These are phyloP conservation scores for Corella eumyota DNA, from an alignment of 23 tunicate genomes.

Conservation along the genomic window DNA sequence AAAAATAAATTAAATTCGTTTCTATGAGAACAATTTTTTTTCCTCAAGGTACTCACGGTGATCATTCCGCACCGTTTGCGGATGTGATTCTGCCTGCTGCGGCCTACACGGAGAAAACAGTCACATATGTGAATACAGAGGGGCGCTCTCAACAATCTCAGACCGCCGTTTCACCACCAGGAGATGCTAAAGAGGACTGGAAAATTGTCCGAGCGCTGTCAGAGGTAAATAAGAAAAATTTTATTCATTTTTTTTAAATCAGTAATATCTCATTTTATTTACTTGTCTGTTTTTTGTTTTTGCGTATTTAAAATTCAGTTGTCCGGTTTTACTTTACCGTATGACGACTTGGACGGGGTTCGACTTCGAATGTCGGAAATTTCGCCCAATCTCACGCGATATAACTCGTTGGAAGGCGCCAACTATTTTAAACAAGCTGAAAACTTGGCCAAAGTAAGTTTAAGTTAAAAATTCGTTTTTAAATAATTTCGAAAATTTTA, in stretches of 20 bases:
- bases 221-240: slow-evolving; percentile 22
- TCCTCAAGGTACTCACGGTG: slow-evolving; percentile 75
- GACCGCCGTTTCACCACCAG: slow-evolving; percentile 96
- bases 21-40: too few species aligned
- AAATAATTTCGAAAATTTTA: not conserved
- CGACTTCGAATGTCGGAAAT: slow-evolving; percentile 75
- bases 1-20: too few species aligned
- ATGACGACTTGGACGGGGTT: slow-evolving; percentile 83
- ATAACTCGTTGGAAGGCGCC: slow-evolving; percentile 56
- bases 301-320: slow-evolving; percentile 6
- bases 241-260: not conserved
- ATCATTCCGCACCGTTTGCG: slow-evolving; percentile 78
- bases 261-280: not conserved
- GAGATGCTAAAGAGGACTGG: slow-evolving; percentile 96
- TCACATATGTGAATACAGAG: slow-evolving; percentile 93
- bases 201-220: slow-evolving; percentile 90
- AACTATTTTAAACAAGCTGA: slow-evolving; percentile 84
- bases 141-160: slow-evolving; percentile 88
- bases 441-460: slow-evolving; percentile 46
- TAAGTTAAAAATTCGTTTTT: not conserved
- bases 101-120: slow-evolving; percentile 98
- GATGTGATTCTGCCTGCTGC: slow-evolving; percentile 95
- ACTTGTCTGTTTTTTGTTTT: not conserved
- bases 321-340: slow-evolving; percentile 43
- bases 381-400: slow-evolving; percentile 79